These are phyloP conservation scores for Cantharis lateralis DNA, from an alignment of 2,888 invertebrate species.

Conservation along the genomic window DNA sequence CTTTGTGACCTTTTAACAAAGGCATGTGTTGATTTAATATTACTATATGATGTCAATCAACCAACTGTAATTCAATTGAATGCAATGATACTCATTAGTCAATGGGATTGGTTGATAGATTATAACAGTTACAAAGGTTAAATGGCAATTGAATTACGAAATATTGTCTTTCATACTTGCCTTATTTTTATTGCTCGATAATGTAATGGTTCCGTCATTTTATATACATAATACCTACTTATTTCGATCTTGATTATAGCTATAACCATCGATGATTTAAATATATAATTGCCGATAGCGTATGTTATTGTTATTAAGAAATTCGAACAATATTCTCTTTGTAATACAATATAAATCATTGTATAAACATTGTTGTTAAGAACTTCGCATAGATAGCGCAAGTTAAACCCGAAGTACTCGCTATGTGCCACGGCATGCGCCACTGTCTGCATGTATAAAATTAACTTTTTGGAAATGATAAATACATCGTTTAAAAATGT, in stretches of 20 bases:
- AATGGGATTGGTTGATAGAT: slow-evolving; percentile 36
- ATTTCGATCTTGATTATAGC: background rate
- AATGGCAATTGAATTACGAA: slow-evolving; percentile 31
- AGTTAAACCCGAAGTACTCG: background rate
- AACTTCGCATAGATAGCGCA: background rate
- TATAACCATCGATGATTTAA: background rate
- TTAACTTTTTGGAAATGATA: background rate
- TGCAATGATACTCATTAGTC: slow-evolving; percentile 33
- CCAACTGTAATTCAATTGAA: slow-evolving; percentile 39
- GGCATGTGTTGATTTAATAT: slow-evolving; percentile 39
- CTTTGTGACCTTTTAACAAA: slow-evolving; percentile 37
- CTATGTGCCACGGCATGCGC: background rate
- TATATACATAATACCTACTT: background rate
- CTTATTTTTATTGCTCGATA: slow-evolving; percentile 7
- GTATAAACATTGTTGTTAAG: no score
- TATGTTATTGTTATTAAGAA: background rate
- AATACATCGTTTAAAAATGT: background rate
- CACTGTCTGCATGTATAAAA: background rate
- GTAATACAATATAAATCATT: background rate
- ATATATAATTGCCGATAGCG: background rate
- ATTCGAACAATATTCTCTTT: background rate
- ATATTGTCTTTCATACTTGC: slow-evolving; percentile 15
- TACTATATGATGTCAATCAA: slow-evolving; percentile 34
- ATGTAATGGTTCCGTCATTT: slow-evolving; percentile 7
- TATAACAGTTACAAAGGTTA: slow-evolving; percentile 33